A percentile compares a stretch with the other conserved stretches of the same genome.
Conservation (phyloP, 1,140 invertebrate species). For the Zaprionus ornatus region DNA sequence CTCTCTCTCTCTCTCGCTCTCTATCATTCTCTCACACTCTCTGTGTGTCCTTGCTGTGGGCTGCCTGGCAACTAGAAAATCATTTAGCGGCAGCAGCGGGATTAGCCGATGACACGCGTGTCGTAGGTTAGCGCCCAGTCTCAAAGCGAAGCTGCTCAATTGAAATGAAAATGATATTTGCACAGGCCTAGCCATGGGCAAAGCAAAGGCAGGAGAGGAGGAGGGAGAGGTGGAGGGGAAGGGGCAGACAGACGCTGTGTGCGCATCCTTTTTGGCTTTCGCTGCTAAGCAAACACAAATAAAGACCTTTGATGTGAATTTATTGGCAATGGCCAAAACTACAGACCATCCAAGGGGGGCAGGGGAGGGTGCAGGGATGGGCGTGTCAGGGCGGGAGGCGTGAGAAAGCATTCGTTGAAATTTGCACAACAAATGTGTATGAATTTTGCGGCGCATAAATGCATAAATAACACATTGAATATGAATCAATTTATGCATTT, state of each 20-base stretch:
- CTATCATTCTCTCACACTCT: not conserved
- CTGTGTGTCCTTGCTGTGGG: conserved; percentile 49
- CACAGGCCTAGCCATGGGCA: conserved; percentile 59
- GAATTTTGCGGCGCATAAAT: conserved; percentile 67
- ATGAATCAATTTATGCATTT: conserved; percentile 54
- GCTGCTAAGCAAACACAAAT: conserved; percentile 80
- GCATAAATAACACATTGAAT: conserved; percentile 77
- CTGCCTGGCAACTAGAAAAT: conserved; percentile 70
- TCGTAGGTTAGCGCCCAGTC: conserved; percentile 57
- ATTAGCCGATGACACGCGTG: conserved; percentile 80
- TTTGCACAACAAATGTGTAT: conserved; percentile 82
- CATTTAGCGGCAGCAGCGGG: conserved; percentile 71
- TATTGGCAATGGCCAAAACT: conserved; percentile 68
- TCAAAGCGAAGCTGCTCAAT: conserved; percentile 57
- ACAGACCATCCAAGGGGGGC: conserved; percentile 4
- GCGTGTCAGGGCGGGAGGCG: conserved; percentile 31
- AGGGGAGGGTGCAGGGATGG: not conserved
- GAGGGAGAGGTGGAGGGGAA: not conserved
- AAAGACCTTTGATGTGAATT: conserved; percentile 83
- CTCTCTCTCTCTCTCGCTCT: not conserved
- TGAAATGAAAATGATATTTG: conserved; percentile 82
- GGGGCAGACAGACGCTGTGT: conserved; percentile 1
- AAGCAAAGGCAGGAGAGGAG: not conserved
- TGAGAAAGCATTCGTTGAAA: conserved; percentile 66
- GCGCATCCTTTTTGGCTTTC: conserved; percentile 74